These are phyloP conservation scores for Resseliella maxima DNA, from an alignment of 2,888 invertebrate species.

Conservation along the genomic window DNA sequence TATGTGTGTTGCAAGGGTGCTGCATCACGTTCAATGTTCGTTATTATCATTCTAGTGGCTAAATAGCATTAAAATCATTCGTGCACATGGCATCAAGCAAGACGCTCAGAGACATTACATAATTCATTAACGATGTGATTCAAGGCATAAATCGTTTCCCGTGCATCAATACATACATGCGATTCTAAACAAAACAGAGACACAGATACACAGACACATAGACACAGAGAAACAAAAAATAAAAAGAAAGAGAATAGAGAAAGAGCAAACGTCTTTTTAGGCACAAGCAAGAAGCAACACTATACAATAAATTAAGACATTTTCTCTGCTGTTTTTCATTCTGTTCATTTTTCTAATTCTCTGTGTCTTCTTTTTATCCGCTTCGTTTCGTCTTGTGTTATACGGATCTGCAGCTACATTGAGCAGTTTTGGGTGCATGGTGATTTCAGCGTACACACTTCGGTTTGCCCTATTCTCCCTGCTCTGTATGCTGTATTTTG, in stretches of 20 bases:
- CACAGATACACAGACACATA: too few species aligned
- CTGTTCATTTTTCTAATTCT: slow-evolving; percentile 54
- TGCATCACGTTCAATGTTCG: slow-evolving; percentile 37
- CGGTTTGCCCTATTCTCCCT: neutral
- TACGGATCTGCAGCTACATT: neutral
- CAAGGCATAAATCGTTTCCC: slow-evolving; percentile 54
- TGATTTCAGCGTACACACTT: slow-evolving; percentile 8
- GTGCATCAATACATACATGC: neutral
- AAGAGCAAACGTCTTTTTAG: neutral
- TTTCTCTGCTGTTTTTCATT: slow-evolving; percentile 45
- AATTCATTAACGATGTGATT: slow-evolving; percentile 54
- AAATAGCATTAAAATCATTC: slow-evolving; percentile 51
- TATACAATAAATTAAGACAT: slow-evolving; percentile 53
- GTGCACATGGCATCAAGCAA: slow-evolving; percentile 26
- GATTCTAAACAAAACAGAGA: neutral
- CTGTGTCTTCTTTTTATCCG: slow-evolving; percentile 1
- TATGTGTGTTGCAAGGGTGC: neutral
- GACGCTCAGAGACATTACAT: slow-evolving; percentile 23
- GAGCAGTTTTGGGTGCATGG: slow-evolving; percentile 25
- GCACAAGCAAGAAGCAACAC: slow-evolving; percentile 45
- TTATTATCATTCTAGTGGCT: slow-evolving; percentile 49
- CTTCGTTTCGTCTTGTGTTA: neutral
- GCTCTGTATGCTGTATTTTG: neutral
- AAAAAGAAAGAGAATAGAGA: neutral
- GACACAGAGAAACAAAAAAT: neutral